Evolutionary conservation across 2,797 vertebrate species (phyloP).

Genomic region (Euthynnus affinis): DNA sequence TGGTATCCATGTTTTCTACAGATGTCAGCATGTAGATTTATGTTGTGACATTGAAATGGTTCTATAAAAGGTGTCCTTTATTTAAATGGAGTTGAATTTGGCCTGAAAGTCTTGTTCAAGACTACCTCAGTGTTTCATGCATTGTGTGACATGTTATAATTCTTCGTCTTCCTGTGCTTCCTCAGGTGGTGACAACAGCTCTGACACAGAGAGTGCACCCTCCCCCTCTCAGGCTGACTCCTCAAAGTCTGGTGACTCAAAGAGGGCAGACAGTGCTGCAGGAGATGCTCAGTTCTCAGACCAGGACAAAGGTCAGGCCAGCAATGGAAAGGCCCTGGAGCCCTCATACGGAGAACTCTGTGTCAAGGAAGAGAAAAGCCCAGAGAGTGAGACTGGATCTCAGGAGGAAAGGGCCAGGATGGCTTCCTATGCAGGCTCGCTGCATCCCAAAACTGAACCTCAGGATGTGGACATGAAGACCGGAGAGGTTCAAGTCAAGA

Average conservation of each 20-base stretch:
- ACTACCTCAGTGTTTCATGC: background rate
- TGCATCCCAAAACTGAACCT: slow-evolving; percentile 92
- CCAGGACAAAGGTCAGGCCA: slow-evolving; percentile 80
- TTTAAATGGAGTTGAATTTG: background rate
- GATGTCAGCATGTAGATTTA: background rate
- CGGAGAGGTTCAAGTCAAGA: slow-evolving; percentile 89
- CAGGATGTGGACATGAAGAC: slow-evolving; percentile 88
- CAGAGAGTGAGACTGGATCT: slow-evolving; percentile 84
- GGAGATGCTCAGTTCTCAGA: slow-evolving; percentile 80
- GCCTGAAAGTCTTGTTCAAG: background rate
- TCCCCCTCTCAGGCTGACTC: slow-evolving; percentile 95
- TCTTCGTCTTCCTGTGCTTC: slow-evolving; percentile 18
- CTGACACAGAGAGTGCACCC: slow-evolving; percentile 98
- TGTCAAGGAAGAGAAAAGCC: slow-evolving; percentile 90
- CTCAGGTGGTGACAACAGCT: slow-evolving; percentile 97
- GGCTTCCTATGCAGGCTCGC: slow-evolving; percentile 81
- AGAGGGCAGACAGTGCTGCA: slow-evolving; percentile 79
- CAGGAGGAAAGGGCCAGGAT: slow-evolving; percentile 84
- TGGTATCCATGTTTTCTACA: background rate
- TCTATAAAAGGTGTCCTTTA: background rate
- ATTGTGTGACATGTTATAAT: slow-evolving; percentile 25
- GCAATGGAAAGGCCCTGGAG: slow-evolving; percentile 85
- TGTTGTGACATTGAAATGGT: background rate
- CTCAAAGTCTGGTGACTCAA: slow-evolving; percentile 88
- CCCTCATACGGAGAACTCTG: slow-evolving; percentile 84